Base-by-base conservation (phyloP, 2,797 vertebrate genomes). In the Pangasius mekongensis region DNA sequence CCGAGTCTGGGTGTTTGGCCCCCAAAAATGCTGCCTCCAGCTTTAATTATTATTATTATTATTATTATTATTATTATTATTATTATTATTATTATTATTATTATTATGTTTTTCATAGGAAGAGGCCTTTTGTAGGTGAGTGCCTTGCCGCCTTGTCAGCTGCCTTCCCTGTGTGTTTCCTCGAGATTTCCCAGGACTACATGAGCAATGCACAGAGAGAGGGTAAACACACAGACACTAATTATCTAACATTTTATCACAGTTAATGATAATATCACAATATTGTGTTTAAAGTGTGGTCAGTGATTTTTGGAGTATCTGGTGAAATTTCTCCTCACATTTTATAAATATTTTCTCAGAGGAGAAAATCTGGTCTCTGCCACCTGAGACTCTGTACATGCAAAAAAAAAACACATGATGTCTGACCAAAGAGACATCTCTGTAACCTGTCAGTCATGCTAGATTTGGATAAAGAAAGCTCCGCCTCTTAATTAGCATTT, bases 91-190 rank as follows among this genome's bases (percentile, higher is more conserved):
- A 27, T 18, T 39, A 4, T 74, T 11, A 43, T 36, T 67, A 2
- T 69, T 33, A 33, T 33, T 33, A 6, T 92, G 74, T 76, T 88
- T 94, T 93, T 85, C 78, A 54, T 91, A 99, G 98, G 90, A 97
- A 98, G 89, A 94, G 97, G 58, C 94, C 96, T 52, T 96, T 97
- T 3, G 91, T 97, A 39, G 98, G 98, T 49, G 96, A 97, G 90
- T 99, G 98, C 92, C 94, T 99, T 27, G 97, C 98, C 43, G 97
- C 98, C 62, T 95, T 99, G 90, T 95, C 97, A 20, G 96, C 95
- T 67, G 97, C 97, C 77, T 97, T 99, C 88, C 98, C 98, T 3
- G 97, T 98, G 24, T 97, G 97, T 54, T 98, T 98, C 95, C 94
- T 99, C 94, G 98, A 99, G 94, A 97, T 97, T 20, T 97, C 94